Percentiles rank a stretch among this genome's conserved stretches.
These are phyloP conservation scores for Diglossa cyanea DNA, from an alignment of 2,797 vertebrate species.

Conservation along the genomic window DNA sequence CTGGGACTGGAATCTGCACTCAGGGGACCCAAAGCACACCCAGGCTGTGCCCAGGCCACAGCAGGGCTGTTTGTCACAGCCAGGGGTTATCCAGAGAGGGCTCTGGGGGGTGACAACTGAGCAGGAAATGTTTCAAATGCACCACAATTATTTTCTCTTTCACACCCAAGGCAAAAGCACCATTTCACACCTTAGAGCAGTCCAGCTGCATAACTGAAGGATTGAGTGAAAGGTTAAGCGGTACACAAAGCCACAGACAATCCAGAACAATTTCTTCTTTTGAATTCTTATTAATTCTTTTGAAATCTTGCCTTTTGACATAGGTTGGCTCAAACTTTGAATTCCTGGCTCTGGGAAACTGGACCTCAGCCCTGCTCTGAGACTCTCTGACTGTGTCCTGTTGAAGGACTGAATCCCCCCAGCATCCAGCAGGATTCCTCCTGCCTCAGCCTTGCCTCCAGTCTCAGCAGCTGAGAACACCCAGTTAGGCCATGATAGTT, in stretches of 20 bases:
- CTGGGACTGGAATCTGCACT: not conserved
- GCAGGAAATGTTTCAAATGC: not conserved
- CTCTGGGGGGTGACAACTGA: rapidly evolving
- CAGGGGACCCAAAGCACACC: not conserved
- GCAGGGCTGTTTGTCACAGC: not conserved
- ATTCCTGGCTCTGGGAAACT: not conserved
- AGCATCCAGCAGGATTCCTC: not conserved
- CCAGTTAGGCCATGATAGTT: not conserved
- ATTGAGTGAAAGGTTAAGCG: not conserved
- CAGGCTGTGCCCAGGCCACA: not conserved
- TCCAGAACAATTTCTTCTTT: not conserved
- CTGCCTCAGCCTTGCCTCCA: not conserved
- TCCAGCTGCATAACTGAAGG: not conserved
- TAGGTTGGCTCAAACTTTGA: not conserved
- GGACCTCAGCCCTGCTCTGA: not conserved
- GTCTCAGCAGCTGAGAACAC: not conserved
- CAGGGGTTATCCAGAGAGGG: not conserved
- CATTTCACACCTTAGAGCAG: not conserved
- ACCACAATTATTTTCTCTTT: not conserved
- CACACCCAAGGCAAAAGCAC: not conserved
- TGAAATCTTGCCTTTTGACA: not conserved
- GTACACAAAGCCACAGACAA: not conserved
- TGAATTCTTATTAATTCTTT: not conserved
- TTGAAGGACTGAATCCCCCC: not conserved
- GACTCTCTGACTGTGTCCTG: not conserved